A percentile compares a stretch with the other conserved stretches of the same genome.
phyloP scores from a whole-genome alignment of 2,888 invertebrate genomes.

The Odontomyia ornata region DNA sequence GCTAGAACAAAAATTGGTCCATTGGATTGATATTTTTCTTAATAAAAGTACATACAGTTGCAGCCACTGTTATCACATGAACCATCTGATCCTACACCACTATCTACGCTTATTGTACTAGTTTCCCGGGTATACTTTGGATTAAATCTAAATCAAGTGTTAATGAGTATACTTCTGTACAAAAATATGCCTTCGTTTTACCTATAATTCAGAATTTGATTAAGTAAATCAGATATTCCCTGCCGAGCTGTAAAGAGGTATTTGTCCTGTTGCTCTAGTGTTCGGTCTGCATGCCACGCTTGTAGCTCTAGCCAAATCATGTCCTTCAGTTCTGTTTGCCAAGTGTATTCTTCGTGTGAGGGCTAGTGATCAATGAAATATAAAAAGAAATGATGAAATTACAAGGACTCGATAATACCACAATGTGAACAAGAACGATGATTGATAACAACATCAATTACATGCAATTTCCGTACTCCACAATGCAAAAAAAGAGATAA shows the following conservation, averaged over 20 bases:
- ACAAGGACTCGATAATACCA: too few species aligned
- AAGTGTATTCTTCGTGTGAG: constrained; percentile 85
- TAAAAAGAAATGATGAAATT: constrained; percentile 32
- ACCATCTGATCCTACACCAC: constrained; percentile 58
- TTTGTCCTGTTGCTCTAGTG: constrained; percentile 79
- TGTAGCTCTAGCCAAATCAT: constrained; percentile 91
- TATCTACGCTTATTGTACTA: constrained; percentile 60
- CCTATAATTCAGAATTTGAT: constrained; percentile 80
- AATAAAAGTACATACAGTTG: background rate
- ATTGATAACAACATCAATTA: too few species aligned
- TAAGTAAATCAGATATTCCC: constrained; percentile 74
- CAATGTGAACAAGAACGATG: too few species aligned
- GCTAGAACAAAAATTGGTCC: constrained; percentile 43
- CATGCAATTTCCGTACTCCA: too few species aligned
- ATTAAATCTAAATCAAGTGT: constrained; percentile 53
- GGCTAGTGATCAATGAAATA: constrained; percentile 65
- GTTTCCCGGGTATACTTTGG: constrained; percentile 58
- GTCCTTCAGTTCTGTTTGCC: constrained; percentile 90
- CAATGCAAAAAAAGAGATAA: too few species aligned
- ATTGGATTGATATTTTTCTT: background rate
- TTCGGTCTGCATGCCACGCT: constrained; percentile 81
- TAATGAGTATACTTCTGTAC: background rate
- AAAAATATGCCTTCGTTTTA: constrained; percentile 58
- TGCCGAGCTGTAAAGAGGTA: constrained; percentile 78
- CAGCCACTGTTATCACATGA: constrained; percentile 46